These are phyloP conservation scores for Parotia lawesii DNA, from an alignment of 2,113 vertebrate species.

Conservation along the genomic window DNA sequence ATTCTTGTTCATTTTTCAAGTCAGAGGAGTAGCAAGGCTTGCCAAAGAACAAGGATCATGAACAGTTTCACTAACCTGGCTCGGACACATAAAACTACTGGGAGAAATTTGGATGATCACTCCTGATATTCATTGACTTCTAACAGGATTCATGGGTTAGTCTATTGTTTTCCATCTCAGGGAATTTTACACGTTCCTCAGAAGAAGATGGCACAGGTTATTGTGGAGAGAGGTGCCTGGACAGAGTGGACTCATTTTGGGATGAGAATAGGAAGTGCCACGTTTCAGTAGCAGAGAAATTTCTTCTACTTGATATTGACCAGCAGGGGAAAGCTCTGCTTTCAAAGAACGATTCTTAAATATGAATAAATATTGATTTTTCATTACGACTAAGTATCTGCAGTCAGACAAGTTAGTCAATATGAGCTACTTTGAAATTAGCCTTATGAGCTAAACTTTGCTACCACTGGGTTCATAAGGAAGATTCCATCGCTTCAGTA, in stretches of 20 bases:
- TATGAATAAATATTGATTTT: conserved; percentile 3
- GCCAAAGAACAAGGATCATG: background rate
- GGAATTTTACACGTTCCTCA: background rate
- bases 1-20: background rate
- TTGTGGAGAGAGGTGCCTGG: background rate
- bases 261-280: background rate
- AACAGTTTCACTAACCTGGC: background rate
- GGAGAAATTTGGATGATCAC: background rate
- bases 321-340: background rate
- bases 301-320: background rate
- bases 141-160: background rate
- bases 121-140: background rate
- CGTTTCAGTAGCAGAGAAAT: background rate
- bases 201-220: background rate
- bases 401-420: background rate
- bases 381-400: background rate
- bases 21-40: background rate
- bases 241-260: background rate
- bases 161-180: background rate
- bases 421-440: background rate
- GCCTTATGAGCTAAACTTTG: background rate
- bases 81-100: background rate
- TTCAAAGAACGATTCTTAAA: background rate
- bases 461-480: background rate
- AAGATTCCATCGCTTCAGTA: background rate